phyloP scores from a whole-genome alignment of 2,797 vertebrate genomes.

The Pseudomugil tenellus region DNA sequence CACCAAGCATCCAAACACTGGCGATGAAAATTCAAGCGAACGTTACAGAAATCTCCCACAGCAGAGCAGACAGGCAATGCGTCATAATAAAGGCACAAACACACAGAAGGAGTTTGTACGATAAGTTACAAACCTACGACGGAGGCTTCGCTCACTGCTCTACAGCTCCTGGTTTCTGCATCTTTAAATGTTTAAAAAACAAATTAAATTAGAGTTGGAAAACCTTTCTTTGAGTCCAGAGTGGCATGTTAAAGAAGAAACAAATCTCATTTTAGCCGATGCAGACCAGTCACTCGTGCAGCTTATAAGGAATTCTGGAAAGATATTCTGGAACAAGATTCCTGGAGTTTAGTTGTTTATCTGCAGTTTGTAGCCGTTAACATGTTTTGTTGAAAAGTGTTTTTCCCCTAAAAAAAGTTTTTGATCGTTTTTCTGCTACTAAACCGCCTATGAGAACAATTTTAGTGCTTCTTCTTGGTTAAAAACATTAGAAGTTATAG shows the following conservation, averaged over 20 bases:
- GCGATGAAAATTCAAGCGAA: conserved; percentile 24
- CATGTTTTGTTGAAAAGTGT: background rate
- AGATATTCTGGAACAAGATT: background rate
- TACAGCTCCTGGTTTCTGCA: background rate
- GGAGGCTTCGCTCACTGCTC: background rate
- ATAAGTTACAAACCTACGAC: background rate
- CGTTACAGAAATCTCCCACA: conserved; percentile 13
- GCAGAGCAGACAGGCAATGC: conserved; percentile 6
- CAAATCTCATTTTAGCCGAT: background rate
- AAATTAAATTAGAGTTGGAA: background rate
- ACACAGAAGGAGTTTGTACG: background rate
- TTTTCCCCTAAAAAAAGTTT: background rate
- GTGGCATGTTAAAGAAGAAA: background rate
- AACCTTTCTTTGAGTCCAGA: too few relatives aligned
- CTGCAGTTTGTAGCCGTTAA: background rate
- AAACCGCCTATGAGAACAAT: too few relatives aligned
- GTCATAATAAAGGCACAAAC: conserved; percentile 31
- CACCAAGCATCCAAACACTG: conserved; percentile 35
- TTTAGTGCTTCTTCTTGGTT: background rate
- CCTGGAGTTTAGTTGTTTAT: background rate
- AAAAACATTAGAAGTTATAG: background rate
- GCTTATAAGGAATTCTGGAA: background rate
- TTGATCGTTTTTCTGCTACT: background rate
- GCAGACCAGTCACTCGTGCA: too few relatives aligned
- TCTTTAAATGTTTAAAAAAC: background rate